Percentiles rank a stretch among this genome's conserved stretches.
These are phyloP conservation scores for Acanthaster planci DNA, from an alignment of 35 echinoderm and acorn worm species.

Conservation along the genomic window DNA sequence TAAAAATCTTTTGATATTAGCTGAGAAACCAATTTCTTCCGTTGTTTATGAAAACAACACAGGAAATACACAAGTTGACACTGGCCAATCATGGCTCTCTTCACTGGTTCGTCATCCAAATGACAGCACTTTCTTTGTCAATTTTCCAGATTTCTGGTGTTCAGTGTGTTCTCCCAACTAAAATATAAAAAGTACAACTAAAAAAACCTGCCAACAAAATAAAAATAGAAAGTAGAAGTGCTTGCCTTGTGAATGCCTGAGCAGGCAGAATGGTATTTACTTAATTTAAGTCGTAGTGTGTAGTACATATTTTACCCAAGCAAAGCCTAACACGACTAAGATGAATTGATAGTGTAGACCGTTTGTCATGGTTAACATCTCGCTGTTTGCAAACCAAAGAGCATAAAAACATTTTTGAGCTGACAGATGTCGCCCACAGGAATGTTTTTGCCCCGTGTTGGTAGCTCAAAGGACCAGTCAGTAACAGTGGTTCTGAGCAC, in stretches of 20 bases:
- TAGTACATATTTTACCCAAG: conserved; percentile 27
- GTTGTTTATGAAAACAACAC: no score
- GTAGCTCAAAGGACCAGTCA: background rate
- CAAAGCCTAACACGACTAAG: conserved; percentile 11
- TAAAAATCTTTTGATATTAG: no score
- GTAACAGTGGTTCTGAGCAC: background rate
- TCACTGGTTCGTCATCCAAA: no score
- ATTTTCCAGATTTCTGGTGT: no score
- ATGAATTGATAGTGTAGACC: background rate
- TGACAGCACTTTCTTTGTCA: no score
- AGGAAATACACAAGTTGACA: no score
- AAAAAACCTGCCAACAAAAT: no score
- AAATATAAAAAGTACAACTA: no score
- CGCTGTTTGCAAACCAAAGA: conserved; percentile 1
- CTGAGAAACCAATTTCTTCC: no score
- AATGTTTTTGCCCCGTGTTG: background rate
- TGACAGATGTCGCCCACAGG: background rate
- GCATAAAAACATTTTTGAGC: background rate
- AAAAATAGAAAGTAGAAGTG: background rate
- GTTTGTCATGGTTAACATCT: conserved; percentile 22
- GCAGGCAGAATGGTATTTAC: background rate
- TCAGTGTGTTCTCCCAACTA: no score
- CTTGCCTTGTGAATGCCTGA: background rate
- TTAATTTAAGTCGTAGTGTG: conserved; percentile 10
- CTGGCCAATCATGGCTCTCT: no score